Percentiles rank a stretch among this genome's conserved stretches.
These are phyloP conservation scores for Syrista parreyssii DNA, from an alignment of 2,888 invertebrate species.

Conservation along the genomic window DNA sequence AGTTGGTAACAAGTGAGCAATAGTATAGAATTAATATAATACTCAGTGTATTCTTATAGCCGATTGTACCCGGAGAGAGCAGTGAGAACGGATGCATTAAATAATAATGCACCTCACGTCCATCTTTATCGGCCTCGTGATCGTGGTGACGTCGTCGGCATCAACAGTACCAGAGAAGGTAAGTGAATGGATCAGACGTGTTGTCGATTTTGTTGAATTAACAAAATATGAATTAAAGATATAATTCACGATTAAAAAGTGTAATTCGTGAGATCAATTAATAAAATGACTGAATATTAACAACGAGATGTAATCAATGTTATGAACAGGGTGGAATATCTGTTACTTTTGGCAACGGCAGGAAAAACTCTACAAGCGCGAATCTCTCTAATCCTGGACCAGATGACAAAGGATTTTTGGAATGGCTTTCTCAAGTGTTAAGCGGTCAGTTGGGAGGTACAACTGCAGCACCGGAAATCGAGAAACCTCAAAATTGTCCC, in stretches of 20 bases:
- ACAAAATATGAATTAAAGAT: not conserved
- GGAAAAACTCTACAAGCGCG: not conserved
- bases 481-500: constrained; percentile 67
- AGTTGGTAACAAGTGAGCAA: constrained; percentile 38
- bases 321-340: not conserved
- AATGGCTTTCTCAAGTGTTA: constrained; percentile 67
- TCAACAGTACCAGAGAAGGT: constrained; percentile 23
- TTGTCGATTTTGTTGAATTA: not conserved
- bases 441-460: constrained; percentile 51
- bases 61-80: not conserved
- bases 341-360: not conserved
- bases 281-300: not conserved
- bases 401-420: constrained; percentile 53
- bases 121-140: constrained; percentile 17
- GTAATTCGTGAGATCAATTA: not conserved
- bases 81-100: constrained; percentile 25
- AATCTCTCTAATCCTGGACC: not conserved
- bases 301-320: not conserved
- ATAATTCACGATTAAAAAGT: not conserved
- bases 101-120: constrained; percentile 30
- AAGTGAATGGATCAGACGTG: constrained; percentile 7
- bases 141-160: constrained; percentile 28
- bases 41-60: constrained; percentile 26
- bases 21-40: constrained; percentile 41
- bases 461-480: constrained; percentile 36